Percentiles rank a stretch among this genome's conserved stretches.
Conservation (phyloP, 1,140 invertebrate genomes). For the Zaprionus taronus region DNA sequence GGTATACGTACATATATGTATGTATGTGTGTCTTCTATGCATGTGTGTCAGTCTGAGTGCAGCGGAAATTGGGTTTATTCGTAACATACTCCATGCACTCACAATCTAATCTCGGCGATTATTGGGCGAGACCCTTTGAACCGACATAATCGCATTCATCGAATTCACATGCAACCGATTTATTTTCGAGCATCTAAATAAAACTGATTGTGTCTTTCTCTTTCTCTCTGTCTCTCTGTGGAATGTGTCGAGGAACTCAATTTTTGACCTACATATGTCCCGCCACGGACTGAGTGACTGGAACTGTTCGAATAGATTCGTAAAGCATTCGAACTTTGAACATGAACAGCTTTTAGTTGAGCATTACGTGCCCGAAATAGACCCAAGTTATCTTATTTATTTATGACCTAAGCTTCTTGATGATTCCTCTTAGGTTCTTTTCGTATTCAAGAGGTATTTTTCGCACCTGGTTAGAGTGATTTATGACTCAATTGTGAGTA, state of each 20-base stretch:
- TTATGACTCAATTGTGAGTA: not conserved
- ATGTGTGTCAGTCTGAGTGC: constrained; percentile 7
- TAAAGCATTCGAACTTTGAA: not conserved
- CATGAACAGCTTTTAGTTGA: not conserved
- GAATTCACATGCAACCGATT: constrained; percentile 57
- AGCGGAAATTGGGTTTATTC: constrained; percentile 34
- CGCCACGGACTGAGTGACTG: not conserved
- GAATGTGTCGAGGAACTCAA: constrained; percentile 40
- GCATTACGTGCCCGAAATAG: constrained; percentile 1
- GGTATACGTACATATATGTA: not conserved
- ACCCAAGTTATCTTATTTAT: not conserved
- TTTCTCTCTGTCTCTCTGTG: constrained; percentile 1
- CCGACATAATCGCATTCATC: constrained; percentile 50
- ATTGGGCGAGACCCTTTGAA: constrained; percentile 49
- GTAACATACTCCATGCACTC: constrained; percentile 4
- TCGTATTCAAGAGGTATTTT: not conserved
- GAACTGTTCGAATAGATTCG: not conserved
- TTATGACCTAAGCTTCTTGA: constrained; percentile 2
- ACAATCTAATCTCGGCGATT: constrained; percentile 65
- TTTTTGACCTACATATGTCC: constrained; percentile 70
- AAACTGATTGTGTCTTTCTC: constrained; percentile 58
- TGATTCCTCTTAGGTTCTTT: not conserved
- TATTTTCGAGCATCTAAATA: constrained; percentile 55
- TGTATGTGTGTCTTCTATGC: not conserved
- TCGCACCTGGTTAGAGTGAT: not conserved